Percentiles rank a stretch among this genome's conserved stretches.
Conservation (phyloP, 1,140 invertebrate genomes). For the Sesamia nonagrioides region DNA sequence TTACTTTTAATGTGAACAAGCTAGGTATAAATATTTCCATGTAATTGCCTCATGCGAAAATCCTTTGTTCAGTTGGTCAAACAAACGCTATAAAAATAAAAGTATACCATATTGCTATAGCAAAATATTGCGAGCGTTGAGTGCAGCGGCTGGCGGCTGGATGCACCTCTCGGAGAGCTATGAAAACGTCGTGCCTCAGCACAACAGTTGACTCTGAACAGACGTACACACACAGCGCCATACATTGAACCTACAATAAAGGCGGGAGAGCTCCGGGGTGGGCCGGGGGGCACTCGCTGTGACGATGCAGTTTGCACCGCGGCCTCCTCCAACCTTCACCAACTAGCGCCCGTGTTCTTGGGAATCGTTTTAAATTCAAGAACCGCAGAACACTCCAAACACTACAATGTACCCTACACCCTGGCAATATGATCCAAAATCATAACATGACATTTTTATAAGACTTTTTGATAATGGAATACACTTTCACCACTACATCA, state of each 20-base stretch:
- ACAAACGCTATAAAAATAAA: slow-evolving; percentile 59
- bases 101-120: slow-evolving; percentile 69
- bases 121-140: slow-evolving; percentile 73
- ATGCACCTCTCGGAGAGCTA: slow-evolving; percentile 65
- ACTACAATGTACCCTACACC: slow-evolving; percentile 69
- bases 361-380: slow-evolving; percentile 87
- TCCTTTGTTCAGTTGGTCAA: slow-evolving; percentile 67
- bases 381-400: slow-evolving; percentile 77
- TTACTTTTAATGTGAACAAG: slow-evolving; percentile 36
- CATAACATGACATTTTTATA: slow-evolving; percentile 67
- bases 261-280: slow-evolving; percentile 63
- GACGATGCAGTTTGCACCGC: slow-evolving; percentile 86
- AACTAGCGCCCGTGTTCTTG: slow-evolving; percentile 86
- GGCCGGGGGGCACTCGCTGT: slow-evolving; percentile 70
- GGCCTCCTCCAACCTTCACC: slow-evolving; percentile 85
- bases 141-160: slow-evolving; percentile 59
- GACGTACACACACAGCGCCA: slow-evolving; percentile 68
- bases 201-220: slow-evolving; percentile 82
- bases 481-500: slow-evolving; percentile 58
- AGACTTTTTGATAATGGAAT: slow-evolving; percentile 77
- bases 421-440: slow-evolving; percentile 68
- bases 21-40: slow-evolving; percentile 32
- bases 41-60: slow-evolving; percentile 44
- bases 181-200: slow-evolving; percentile 77
- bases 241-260: slow-evolving; percentile 74